These are phyloP conservation scores for Megalops cyprinoides DNA, from an alignment of 2,797 vertebrate genomes.

Conservation along the genomic window DNA sequence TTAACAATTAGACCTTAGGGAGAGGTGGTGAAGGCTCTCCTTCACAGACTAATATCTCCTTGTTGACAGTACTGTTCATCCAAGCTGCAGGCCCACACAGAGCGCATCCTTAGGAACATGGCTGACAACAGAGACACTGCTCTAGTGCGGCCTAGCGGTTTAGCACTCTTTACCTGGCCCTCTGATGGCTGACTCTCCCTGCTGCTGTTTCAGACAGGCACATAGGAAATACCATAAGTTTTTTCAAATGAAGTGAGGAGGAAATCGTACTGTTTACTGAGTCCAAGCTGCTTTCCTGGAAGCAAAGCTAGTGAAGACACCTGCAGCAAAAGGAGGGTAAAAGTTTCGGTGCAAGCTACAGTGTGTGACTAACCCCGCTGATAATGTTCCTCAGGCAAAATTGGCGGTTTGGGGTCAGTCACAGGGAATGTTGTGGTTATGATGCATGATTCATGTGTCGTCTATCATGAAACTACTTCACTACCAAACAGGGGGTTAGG, in stretches of 20 bases:
- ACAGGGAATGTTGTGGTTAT: neutral
- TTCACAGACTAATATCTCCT: too few relatives aligned
- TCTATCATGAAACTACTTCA: neutral
- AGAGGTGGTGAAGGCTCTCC: too few relatives aligned
- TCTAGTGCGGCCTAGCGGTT: neutral
- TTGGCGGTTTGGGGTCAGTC: neutral
- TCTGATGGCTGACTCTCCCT: neutral
- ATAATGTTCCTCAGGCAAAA: neutral
- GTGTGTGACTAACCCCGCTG: neutral
- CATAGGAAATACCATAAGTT: neutral
- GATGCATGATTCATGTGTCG: neutral
- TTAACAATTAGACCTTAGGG: too few relatives aligned
- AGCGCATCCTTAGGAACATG: neutral
- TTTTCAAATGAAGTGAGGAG: neutral
- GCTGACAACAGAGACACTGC: neutral
- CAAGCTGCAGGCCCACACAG: neutral
- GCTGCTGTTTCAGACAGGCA: neutral
- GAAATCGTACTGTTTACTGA: too few relatives aligned
- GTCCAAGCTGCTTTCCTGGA: neutral
- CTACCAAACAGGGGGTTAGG: neutral
- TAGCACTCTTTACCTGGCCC: neutral
- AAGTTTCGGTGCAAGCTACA: neutral
- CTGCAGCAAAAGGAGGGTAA: neutral
- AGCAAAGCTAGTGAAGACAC: neutral
- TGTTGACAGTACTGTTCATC: neutral